Evolutionary conservation across 2,797 vertebrate species (phyloP), one percentile per base, ranked within the genome.

Genomic region (Muraenolepis orangiensis): DNA sequence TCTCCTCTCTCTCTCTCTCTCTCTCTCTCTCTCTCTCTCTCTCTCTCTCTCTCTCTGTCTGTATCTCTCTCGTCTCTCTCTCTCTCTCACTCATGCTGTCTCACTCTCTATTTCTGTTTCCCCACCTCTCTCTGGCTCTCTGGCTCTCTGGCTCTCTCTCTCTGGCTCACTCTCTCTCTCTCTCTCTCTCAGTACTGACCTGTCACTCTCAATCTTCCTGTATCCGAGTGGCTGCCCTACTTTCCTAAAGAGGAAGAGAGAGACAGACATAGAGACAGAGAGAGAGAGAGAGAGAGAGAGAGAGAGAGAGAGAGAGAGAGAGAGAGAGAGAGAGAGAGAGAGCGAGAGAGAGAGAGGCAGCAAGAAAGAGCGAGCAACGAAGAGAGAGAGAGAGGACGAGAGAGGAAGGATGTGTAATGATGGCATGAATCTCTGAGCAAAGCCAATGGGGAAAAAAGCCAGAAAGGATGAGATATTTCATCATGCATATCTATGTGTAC

Each of bases 161-260:
- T 46, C 46, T 70, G 70, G 72, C 72, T 69, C 31, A 26, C 4
- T 46, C 18, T 85, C 72, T 28, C 20, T 80, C 70, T 66, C 66
- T 46, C 66, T 69, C 73, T 40, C 82, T 86, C 76, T 34, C 28
- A 80, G 78, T 36, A 76, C 70, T 75, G 78, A 81, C 81, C 80
- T 82, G 83, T 82, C 81, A 81, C 72, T 80, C 82, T 83, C 76
- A 57, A 86, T 84, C 80, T 75, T 76, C 71, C 69, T 10, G 70
- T 86, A 75, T 83, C 75, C 73, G 69, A 86, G 80, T 81, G 72
- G 75, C 77, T 78, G 77, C 71, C 79, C 83, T 89, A 81, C 74
- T 85, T 84, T 82, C 82, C 78, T 75, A 76, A 69, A 14, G 69
- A 69, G 7, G 12, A 36, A 10, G 34, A 70, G 30, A 66, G 72